phyloP scores from a whole-genome alignment of 2,888 invertebrate species.

The Athetis lepigone region DNA sequence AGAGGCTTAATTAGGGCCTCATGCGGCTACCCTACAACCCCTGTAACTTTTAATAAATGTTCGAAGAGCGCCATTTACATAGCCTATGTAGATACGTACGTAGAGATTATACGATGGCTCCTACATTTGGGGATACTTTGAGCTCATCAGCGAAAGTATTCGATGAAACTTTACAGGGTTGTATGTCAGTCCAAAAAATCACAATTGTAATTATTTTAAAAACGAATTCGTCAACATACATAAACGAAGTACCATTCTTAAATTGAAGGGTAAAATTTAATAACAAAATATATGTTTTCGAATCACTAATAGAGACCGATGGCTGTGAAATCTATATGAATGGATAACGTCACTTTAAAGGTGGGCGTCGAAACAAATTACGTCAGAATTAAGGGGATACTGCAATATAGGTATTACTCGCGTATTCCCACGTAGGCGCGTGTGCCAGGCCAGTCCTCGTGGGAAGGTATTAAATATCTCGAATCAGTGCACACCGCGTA shows the following conservation, averaged over 20 bases:
- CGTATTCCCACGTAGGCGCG: constrained; percentile 79
- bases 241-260: background rate
- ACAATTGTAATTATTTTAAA: background rate
- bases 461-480: constrained; percentile 88
- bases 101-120: constrained; percentile 54
- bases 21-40: constrained; percentile 89
- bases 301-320: constrained; percentile 18
- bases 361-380: constrained; percentile 55
- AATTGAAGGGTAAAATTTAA: background rate
- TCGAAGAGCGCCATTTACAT: constrained; percentile 83
- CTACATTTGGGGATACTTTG: constrained; percentile 28
- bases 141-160: constrained; percentile 22
- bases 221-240: too few relatives aligned
- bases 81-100: constrained; percentile 63
- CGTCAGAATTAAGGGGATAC: constrained; percentile 35
- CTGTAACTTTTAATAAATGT: constrained; percentile 91
- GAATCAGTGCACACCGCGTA: constrained; percentile 80
- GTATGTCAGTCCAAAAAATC: background rate
- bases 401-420: constrained; percentile 47
- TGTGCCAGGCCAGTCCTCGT: constrained; percentile 82
- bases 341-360: constrained; percentile 50
- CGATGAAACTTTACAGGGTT: constrained; percentile 4
- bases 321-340: constrained; percentile 42
- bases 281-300: background rate
- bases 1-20: constrained; percentile 90